phyloP scores from a whole-genome alignment of 1,140 invertebrate species.

The Artemia franciscana region DNA sequence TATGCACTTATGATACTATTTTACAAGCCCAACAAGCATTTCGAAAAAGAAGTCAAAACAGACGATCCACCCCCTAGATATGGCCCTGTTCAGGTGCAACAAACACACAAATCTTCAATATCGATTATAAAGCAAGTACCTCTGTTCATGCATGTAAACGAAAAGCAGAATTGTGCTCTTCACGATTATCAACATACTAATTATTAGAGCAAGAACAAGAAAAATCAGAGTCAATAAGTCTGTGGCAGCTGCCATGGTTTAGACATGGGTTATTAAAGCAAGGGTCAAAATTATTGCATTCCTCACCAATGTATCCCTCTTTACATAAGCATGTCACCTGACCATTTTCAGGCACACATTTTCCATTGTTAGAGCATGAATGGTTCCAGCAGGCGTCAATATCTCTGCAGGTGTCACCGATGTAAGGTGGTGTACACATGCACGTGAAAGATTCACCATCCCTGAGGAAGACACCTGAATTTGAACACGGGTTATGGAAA shows the following conservation, averaged over 20 bases:
- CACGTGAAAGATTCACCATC: not conserved
- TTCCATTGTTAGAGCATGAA: not conserved
- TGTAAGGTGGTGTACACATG: not conserved
- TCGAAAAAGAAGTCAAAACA: too few species aligned
- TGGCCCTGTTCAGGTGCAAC: too few species aligned
- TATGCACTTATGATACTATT: too few species aligned
- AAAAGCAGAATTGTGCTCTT: not conserved
- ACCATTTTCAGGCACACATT: not conserved
- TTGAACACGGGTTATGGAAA: not conserved
- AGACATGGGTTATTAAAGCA: not conserved
- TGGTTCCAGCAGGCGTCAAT: not conserved
- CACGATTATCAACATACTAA: not conserved
- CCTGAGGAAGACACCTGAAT: not conserved
- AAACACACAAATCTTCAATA: not conserved
- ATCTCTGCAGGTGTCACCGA: not conserved
- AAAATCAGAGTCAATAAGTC: not conserved
- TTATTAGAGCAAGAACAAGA: not conserved
- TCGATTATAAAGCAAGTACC: not conserved
- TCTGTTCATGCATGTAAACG: not conserved
- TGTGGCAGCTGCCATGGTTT: not conserved
- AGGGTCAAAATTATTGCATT: not conserved
- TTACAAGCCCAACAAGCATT: too few species aligned
- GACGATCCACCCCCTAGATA: too few species aligned
- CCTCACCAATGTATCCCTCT: not conserved
- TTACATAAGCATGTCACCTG: not conserved